These are phyloP conservation scores for Rosalia funebris DNA, from an alignment of 2,888 invertebrate genomes.

Conservation along the genomic window DNA sequence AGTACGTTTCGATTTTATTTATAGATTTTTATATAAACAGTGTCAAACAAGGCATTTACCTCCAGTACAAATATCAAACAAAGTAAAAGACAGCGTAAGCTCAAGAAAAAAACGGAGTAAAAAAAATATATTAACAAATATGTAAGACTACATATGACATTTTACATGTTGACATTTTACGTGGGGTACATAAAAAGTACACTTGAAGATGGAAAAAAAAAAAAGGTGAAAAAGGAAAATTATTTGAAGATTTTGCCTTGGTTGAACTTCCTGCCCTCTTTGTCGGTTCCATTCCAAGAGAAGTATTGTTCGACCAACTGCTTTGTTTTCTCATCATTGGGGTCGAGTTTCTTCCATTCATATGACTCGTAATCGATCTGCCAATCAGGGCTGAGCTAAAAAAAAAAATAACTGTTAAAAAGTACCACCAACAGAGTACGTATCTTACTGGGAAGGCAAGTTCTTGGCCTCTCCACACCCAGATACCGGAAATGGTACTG, in stretches of 20 bases:
- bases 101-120: slow-evolving; percentile 1
- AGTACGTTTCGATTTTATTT: slow-evolving; percentile 11
- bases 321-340: slow-evolving; percentile 82
- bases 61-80: slow-evolving; percentile 1
- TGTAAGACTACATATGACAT: not conserved
- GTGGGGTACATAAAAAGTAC: slow-evolving; percentile 11
- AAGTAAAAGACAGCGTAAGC: not conserved
- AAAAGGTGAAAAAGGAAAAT: slow-evolving; percentile 44
- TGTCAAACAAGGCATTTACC: slow-evolving; percentile 6
- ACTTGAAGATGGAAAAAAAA: slow-evolving; percentile 10
- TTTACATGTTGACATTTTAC: not conserved
- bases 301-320: slow-evolving; percentile 89
- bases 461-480: slow-evolving; percentile 97
- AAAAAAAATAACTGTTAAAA: slow-evolving; percentile 33
- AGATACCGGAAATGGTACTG: slow-evolving; percentile 94
- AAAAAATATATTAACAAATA: slow-evolving; percentile 17
- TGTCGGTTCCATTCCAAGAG: slow-evolving; percentile 88
- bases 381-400: slow-evolving; percentile 89
- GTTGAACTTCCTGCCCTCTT: slow-evolving; percentile 91
- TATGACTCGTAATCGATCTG: slow-evolving; percentile 97
- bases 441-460: slow-evolving; percentile 86
- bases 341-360: slow-evolving; percentile 92
- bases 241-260: slow-evolving; percentile 99
- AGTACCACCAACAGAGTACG: slow-evolving; percentile 13
- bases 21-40: slow-evolving; percentile 2